Evolutionary conservation across 2,797 vertebrate genomes (phyloP).

Genomic region (Urocyon cinereoargenteus): DNA sequence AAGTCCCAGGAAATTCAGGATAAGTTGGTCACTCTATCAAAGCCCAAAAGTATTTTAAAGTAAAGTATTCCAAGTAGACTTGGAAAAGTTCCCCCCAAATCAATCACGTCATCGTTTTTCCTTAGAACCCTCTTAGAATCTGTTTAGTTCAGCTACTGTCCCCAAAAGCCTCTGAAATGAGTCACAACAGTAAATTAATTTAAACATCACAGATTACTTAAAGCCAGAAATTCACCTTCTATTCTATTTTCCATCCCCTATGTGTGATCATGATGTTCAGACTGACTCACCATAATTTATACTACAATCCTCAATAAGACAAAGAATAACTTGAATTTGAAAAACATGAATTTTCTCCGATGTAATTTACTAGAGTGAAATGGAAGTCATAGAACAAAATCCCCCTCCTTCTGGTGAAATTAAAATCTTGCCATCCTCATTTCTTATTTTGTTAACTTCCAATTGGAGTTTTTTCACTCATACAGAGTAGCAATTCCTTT

Average conservation of each 20-base stretch:
- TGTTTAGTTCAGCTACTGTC: neutral
- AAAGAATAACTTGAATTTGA: neutral
- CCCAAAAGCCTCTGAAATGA: neutral
- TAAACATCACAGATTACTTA: neutral
- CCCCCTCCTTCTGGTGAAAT: neutral
- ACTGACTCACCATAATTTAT: neutral
- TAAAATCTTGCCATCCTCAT: neutral
- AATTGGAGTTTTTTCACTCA: neutral
- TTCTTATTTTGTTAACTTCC: neutral
- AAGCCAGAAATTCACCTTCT: conserved; percentile 11
- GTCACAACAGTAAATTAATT: neutral
- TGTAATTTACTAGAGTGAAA: conserved; percentile 50
- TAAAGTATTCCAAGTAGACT: neutral
- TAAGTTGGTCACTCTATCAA: neutral
- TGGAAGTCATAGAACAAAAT: conserved; percentile 7
- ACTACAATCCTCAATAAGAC: neutral
- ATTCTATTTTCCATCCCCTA: neutral
- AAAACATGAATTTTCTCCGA: neutral
- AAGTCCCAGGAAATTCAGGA: neutral
- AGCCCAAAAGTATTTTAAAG: neutral
- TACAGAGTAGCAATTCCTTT: conserved; percentile 15
- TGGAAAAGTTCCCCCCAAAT: neutral
- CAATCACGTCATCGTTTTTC: neutral
- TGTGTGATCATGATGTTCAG: neutral
- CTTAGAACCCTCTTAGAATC: neutral